Base-by-base conservation (phyloP, 2,888 invertebrate species). In the Malacosoma neustria region DNA sequence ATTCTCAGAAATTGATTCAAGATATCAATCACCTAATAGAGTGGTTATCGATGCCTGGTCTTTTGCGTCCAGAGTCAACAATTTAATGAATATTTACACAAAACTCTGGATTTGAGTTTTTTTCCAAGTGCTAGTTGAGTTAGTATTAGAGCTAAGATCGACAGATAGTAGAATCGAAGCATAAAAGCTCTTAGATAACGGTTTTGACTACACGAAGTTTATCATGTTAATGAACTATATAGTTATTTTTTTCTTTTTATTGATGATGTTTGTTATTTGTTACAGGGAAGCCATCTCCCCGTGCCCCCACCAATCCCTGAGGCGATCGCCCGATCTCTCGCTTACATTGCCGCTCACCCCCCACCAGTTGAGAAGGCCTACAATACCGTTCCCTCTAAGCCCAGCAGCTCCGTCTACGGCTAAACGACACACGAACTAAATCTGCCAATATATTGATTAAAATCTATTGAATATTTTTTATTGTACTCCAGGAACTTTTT, bases 231-330 rank as follows among this genome's bases (percentile, higher is more conserved):
- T n/a, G n/a, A n/a, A 31, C 2, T n/a, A 31, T 11, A 33, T 29
- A 11, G 14, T 11, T 13, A 35, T 32, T 35, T 7, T n/a, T 1
- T 36, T 3, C 40, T 35, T 4, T 29, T 36, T 37, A 36, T 31
- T 34, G 9, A 14, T 38, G 34, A 11, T 37, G 30, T 30, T 36
- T 31, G 30, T 38, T 15, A 14, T 41, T 39, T 31, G 34, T 30
- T 38, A 31, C 68, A 79, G 79, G 69, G 77, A 11, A 50, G 34
- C 49, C 59, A 58, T 35, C 38, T 80, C 36, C 79, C 76, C 41
- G 56, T 61, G 0, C 1, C 52, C 2, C 79, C 67, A 6, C 42
- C 51, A 2, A 46, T 60, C 5, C 80, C 80, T 1, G 73, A 64
- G 11, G 30, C 35, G 5, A 76, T 80, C 55, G 45, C 14, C 35